These are phyloP conservation scores for Agrilus planipennis DNA, from an alignment of 1,140 invertebrate species.

Conservation along the genomic window DNA sequence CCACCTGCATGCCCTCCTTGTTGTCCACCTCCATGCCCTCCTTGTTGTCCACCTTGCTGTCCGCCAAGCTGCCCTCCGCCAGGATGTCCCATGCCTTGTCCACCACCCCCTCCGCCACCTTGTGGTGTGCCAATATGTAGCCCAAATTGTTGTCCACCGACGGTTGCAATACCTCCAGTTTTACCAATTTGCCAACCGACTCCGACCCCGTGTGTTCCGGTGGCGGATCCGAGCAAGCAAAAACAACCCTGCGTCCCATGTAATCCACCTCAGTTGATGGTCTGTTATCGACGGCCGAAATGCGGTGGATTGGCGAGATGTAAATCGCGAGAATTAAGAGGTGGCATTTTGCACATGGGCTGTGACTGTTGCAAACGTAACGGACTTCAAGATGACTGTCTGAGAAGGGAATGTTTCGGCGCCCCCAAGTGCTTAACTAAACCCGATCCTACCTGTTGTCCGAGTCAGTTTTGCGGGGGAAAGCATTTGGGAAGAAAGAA, in stretches of 20 bases:
- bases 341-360: constrained; percentile 49
- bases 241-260: constrained; percentile 30
- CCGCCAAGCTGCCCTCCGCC: constrained; percentile 20
- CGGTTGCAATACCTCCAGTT: constrained; percentile 20
- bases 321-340: constrained; percentile 55
- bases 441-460: constrained; percentile 52
- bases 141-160: constrained; percentile 9
- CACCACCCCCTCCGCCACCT: constrained; percentile 18
- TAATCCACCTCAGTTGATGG: constrained; percentile 31
- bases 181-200: constrained; percentile 26
- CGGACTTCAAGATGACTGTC: constrained; percentile 62
- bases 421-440: constrained; percentile 51
- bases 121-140: constrained; percentile 6
- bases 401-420: constrained; percentile 53
- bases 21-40: constrained; percentile 22
- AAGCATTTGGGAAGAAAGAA: constrained; percentile 20
- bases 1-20: constrained; percentile 2
- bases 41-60: constrained; percentile 24
- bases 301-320: constrained; percentile 21
- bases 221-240: constrained; percentile 21
- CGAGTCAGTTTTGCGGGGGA: constrained; percentile 25
- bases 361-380: constrained; percentile 66
- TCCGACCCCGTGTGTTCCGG: constrained; percentile 24
- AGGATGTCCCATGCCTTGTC: constrained; percentile 25
- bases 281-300: constrained; percentile 25